A percentile compares a stretch with the other conserved stretches of the same genome.
These are phyloP conservation scores for Pseudolaguvia tuberculata DNA, from an alignment of 2,113 vertebrate species.

Conservation along the genomic window DNA sequence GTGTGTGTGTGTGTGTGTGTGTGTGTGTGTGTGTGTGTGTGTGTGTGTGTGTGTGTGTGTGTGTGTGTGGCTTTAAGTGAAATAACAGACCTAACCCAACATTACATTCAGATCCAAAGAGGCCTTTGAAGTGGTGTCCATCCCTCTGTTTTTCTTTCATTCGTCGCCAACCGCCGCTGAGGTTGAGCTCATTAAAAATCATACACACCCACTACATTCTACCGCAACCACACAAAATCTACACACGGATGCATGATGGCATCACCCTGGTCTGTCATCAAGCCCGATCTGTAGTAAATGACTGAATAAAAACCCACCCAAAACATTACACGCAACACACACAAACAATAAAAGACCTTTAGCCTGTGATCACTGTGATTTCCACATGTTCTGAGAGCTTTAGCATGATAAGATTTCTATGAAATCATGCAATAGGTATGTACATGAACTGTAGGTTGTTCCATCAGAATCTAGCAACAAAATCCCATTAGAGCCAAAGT, in stretches of 20 bases:
- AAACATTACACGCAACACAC: neutral
- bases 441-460: neutral
- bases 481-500: too few relatives aligned
- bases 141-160: conserved; percentile 31
- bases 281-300: conserved; percentile 6
- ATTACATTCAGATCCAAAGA: conserved; percentile 20
- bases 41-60: neutral
- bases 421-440: too few relatives aligned
- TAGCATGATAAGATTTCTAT: neutral
- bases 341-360: neutral
- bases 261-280: conserved; percentile 28
- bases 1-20: too few relatives aligned
- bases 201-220: conserved; percentile 20
- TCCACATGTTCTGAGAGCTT: neutral
- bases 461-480: too few relatives aligned
- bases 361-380: neutral
- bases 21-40: neutral
- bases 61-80: conserved; percentile 16
- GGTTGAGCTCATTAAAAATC: conserved; percentile 31
- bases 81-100: conserved; percentile 26
- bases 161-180: conserved; percentile 7
- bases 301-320: neutral
- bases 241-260: conserved; percentile 28
- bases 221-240: conserved; percentile 26
- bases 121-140: conserved; percentile 32